Base-by-base conservation (phyloP, 2,797 vertebrate species). In the Melanogrammus aeglefinus region DNA sequence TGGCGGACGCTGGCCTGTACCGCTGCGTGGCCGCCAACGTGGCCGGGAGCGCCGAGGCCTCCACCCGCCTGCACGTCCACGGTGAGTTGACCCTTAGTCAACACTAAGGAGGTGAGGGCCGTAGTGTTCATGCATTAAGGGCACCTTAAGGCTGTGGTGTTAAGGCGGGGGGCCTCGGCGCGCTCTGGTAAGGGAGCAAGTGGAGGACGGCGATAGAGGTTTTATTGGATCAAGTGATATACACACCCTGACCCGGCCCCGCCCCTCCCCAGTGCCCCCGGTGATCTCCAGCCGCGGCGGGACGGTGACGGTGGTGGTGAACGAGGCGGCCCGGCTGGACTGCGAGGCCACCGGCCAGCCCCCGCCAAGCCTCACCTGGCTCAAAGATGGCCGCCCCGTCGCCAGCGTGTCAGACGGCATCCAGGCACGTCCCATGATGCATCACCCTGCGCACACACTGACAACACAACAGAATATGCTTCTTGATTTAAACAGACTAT, bases 331-430 rank as follows among this genome's bases (percentile, higher is more conserved):
- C 80, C 94, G 91, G 66, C 90, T 99, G 86, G 95, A 96, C 80
- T 99, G 98, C 84, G 97, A 99, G 91, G 96, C 97, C 71, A 94
- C 95, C 5, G 98, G 98, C 1, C 95, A 97, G 78, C 98, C 98
- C 3, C 85, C 82, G n/a, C 98, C 98, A 14, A 96, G 95, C 90
- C 94, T 99, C 86, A 99, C 97, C 0, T 99, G 98, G 98, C 88
- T 99, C 73, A 99, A 99, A 92, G 97, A 99, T 21, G 97, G 97
- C 57, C 97, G 97, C 84, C 97, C 98, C 0, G 96, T 99, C 71
- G 94, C 96, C 70, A 96, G 96, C 75, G 91, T 96, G 1, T 92
- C 94, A 6, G 89, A 96, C 0, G 96, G 97, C 77, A 91, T 98
- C 31, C 97, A 99, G 97, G 98, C 99, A 24, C n/a, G 18, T n/a